These are phyloP conservation scores for Eledone cirrhosa DNA, from an alignment of 2,888 invertebrate genomes.

Conservation along the genomic window DNA sequence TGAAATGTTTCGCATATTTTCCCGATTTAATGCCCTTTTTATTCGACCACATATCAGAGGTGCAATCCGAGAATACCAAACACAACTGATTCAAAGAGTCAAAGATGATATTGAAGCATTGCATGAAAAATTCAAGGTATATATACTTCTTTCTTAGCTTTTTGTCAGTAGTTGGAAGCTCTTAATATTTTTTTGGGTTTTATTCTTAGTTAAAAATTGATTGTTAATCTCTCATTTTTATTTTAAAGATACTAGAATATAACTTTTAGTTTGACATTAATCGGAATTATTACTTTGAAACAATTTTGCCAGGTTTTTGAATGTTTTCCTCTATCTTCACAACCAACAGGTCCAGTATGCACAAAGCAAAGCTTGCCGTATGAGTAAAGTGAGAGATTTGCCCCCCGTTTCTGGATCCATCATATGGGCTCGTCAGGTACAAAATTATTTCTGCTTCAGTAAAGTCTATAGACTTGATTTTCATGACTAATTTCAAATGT, in stretches of 20 bases:
- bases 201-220: not conserved
- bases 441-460: no score
- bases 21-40: conserved; percentile 97
- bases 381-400: conserved; percentile 90
- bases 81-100: conserved; percentile 96
- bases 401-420: conserved; percentile 98
- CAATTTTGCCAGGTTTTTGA: no score
- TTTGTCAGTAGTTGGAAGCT: not conserved
- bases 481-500: no score
- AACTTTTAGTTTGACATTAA: no score
- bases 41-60: conserved; percentile 98
- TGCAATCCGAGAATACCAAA: conserved; percentile 98
- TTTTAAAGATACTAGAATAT: no score
- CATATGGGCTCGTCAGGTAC: conserved; percentile 88
- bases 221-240: conserved; percentile 34
- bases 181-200: not conserved
- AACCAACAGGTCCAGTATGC: conserved; percentile 86
- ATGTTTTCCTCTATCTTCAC: no score
- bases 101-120: conserved; percentile 98
- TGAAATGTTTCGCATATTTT: conserved; percentile 98
- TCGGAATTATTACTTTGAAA: no score
- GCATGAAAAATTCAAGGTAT: conserved; percentile 96
- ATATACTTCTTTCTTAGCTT: not conserved
- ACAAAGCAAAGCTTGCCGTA: conserved; percentile 89
- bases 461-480: no score